Evolutionary conservation across 2,888 invertebrate genomes (phyloP), one percentile per base, ranked within the genome.

Genomic region (Tachina lurida): DNA sequence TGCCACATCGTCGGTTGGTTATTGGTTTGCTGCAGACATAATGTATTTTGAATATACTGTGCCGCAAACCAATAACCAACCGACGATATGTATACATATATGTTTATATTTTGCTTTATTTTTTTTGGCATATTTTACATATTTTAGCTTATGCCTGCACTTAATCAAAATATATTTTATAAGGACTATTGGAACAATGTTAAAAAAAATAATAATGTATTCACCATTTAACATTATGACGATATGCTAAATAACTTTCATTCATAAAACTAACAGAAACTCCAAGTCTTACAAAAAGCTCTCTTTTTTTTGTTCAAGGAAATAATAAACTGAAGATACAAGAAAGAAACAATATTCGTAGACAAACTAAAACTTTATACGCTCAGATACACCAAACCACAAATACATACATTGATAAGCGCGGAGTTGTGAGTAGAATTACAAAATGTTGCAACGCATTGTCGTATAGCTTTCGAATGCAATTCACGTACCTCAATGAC

Each of bases 401-500:
- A 31, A 0, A 65, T 10, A 56, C 56, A 52, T 17, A 54, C 17
- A 12, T 39, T 1, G 12, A 68, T 39, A 47, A 41, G 10, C 10
- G 39, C 8, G 15, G 13, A 54, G 10, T 62, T 45, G 31, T 63
- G 62, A 78, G 62, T n/a, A 45, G 62, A 70, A 70, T 62, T 62
- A 31, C 54, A 71, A 22, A 22, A 63, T 71, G 19, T 56, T 63
- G 43, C 45, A 79, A 54, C 45, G 17, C 43, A 13, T 54, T 22
- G 17, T 58, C 17, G 45, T 12, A 52, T 31, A 43, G 31, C 52
- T 45, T 82, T 63, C 47, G 45, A 68, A 86, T 79, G 65, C 85
- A 75, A 47, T 63, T 43, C 78, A 86, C 75, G 75, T 83, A 74
- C 49, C 56, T 79, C 62, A 77, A 60, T 77, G 49, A 67, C 70